Base-by-base conservation (phyloP, 37 sponge, comb jelly and placozoan genomes). In the Chondrilla cf. caribensis region DNA sequence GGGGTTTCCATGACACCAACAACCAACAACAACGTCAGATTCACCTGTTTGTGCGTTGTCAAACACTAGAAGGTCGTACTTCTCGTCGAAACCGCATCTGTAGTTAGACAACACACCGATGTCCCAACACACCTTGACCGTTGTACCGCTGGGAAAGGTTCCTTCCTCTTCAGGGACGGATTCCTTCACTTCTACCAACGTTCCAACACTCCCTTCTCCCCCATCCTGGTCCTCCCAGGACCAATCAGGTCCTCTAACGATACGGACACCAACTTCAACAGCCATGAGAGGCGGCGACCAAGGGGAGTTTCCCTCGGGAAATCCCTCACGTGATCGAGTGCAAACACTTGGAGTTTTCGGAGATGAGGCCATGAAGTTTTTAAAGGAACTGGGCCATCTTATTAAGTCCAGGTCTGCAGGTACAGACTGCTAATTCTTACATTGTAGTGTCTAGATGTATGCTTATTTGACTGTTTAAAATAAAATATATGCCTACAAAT, bases 201-300 rank as follows among this genome's bases (percentile, higher is more conserved):
- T 94, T n/a, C 95, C 95, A 11, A 90, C 89, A 58, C 58, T 57
- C 4, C 95, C 95, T 80, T 86, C 91, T 29, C 95, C 95, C 54
- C 95, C 91, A 60, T 94, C 95, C 78, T 94, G 95, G 36, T 87
- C 82, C 2, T 62, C 86, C 91, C 95, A 94, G 59, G 82, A 83
- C 95, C 95, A 94, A 75, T 94, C 89, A 0, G 95, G 95, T 7
- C 95, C 95, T 28, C 95, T 82, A 24, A 94, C 91, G 22, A 94
- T 91, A 58, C 95, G 86, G 8, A 83, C 47, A 36, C 95, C 91
- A 14, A 81, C 54, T 24, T 70, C 33, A 9, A 77, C 29, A 26
- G 80, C 81, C 91, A 90, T 86, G 17, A 1, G 6, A 31, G 29
- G 15, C 22, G 17, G 17, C 11, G 57, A 55, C 11, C 17, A 55